A percentile compares a stretch with the other conserved stretches of the same genome.
Conservation (phyloP, 35 echinoderm and acorn worm genomes). For the Eucidaris tribuloides region DNA sequence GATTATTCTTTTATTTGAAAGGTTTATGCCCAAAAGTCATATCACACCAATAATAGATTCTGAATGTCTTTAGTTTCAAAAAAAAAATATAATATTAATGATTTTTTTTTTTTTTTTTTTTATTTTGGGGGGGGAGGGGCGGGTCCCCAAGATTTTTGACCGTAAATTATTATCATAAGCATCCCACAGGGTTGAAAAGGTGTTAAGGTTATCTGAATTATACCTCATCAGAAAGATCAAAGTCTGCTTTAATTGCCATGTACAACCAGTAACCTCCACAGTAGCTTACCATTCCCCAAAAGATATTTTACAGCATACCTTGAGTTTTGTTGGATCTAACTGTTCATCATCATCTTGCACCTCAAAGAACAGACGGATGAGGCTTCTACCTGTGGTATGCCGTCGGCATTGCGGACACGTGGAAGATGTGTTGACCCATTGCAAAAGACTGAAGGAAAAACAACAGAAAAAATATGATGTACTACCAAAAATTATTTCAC, state of each 20-base stretch:
- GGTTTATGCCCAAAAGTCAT: too few relatives aligned
- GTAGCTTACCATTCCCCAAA: neutral
- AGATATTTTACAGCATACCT: slow-evolving; percentile 30
- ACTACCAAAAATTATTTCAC: too few relatives aligned
- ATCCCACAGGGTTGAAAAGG: neutral
- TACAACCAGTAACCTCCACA: neutral
- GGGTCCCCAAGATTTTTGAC: neutral
- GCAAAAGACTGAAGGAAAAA: slow-evolving; percentile 30
- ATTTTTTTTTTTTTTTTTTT: too few relatives aligned
- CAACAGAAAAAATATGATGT: too few relatives aligned
- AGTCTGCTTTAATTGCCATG: neutral
- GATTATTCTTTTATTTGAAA: too few relatives aligned
- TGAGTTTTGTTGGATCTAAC: slow-evolving; percentile 62
- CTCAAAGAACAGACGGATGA: slow-evolving; percentile 69
- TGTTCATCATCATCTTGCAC: slow-evolving; percentile 5
- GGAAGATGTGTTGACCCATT: slow-evolving; percentile 41
- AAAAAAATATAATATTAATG: neutral
- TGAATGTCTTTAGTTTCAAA: too few relatives aligned
- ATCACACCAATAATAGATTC: too few relatives aligned
- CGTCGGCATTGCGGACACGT: slow-evolving; percentile 74
- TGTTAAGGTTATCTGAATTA: too few relatives aligned
- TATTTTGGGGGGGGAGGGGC: too few relatives aligned
- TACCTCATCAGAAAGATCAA: too few relatives aligned
- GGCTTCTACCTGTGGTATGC: slow-evolving; percentile 28
- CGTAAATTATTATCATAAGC: neutral